These are phyloP conservation scores for Oncorhynchus keta DNA, from an alignment of 2,113 vertebrate species.

Conservation along the genomic window DNA sequence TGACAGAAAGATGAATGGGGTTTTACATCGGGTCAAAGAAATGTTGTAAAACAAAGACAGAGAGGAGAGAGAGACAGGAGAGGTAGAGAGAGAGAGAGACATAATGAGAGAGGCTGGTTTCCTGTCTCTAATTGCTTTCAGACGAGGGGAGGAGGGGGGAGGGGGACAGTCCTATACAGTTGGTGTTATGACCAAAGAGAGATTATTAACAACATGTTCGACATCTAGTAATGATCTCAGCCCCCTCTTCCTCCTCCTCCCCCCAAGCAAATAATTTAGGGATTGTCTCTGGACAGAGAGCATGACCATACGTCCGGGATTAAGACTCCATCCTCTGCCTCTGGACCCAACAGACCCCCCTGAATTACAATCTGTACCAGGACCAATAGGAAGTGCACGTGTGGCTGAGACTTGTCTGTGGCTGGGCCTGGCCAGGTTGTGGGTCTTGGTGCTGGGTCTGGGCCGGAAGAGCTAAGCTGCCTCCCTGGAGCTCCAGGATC, in stretches of 20 bases:
- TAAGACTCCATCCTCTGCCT: constrained; percentile 43
- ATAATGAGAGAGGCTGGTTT: constrained; percentile 39
- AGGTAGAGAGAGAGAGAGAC: neutral
- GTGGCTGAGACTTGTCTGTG: constrained; percentile 7
- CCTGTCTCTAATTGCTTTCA: constrained; percentile 68
- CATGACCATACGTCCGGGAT: constrained; percentile 51
- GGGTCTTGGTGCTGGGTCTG: neutral
- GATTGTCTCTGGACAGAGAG: constrained; percentile 49
- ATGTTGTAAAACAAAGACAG: neutral
- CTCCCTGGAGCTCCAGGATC: neutral
- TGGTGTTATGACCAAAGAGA: constrained; percentile 51
- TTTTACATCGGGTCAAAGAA: neutral
- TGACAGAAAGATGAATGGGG: neutral
- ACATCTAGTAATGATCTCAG: constrained; percentile 65
- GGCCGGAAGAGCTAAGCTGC: neutral
- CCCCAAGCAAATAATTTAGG: constrained; percentile 47
- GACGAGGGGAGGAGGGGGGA: constrained; percentile 24
- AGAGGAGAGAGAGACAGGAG: neutral
- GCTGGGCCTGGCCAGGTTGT: no score
- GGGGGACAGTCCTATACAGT: constrained; percentile 38
- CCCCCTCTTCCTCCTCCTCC: constrained; percentile 4
- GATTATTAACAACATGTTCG: constrained; percentile 68
- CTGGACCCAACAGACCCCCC: constrained; percentile 35
- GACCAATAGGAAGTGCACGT: constrained; percentile 30
- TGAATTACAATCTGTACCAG: constrained; percentile 12